Conservation (phyloP, 2,113 vertebrate genomes). For the Caranx ignobilis region DNA sequence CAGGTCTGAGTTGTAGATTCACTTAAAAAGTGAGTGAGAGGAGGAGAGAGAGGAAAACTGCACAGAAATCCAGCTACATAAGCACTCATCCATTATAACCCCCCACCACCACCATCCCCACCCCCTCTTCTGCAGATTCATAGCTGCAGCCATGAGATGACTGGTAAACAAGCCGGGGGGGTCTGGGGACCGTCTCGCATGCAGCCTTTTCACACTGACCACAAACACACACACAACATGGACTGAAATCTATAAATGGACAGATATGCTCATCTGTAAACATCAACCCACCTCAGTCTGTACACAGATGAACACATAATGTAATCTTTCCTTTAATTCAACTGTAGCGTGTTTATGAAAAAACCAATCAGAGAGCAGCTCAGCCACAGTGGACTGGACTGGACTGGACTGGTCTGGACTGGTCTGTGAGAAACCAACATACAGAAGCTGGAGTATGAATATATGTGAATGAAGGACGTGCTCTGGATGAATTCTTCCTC, state of each 20-base stretch:
- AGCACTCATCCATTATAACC: too few relatives aligned
- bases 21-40: slow-evolving; percentile 40
- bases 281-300: slow-evolving; percentile 13
- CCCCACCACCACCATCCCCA: too few relatives aligned
- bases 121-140: slow-evolving; percentile 16
- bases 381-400: background rate
- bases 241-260: slow-evolving; percentile 35
- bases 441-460: background rate
- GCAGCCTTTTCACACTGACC: slow-evolving; percentile 22
- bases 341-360: slow-evolving; percentile 12
- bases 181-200: too few relatives aligned
- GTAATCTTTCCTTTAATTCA: slow-evolving; percentile 6
- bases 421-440: background rate
- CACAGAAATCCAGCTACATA: slow-evolving; percentile 13
- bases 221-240: slow-evolving; percentile 1
- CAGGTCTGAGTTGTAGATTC: too few relatives aligned
- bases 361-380: background rate
- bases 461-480: background rate
- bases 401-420: too few relatives aligned
- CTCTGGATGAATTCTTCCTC: background rate
- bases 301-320: slow-evolving; percentile 29
- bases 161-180: slow-evolving; percentile 55
- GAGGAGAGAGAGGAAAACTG: slow-evolving; percentile 12
- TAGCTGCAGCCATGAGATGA: slow-evolving; percentile 37
- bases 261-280: slow-evolving; percentile 27